Base-by-base conservation (phyloP, 2,113 vertebrate genomes). In the Catharus minimus region DNA sequence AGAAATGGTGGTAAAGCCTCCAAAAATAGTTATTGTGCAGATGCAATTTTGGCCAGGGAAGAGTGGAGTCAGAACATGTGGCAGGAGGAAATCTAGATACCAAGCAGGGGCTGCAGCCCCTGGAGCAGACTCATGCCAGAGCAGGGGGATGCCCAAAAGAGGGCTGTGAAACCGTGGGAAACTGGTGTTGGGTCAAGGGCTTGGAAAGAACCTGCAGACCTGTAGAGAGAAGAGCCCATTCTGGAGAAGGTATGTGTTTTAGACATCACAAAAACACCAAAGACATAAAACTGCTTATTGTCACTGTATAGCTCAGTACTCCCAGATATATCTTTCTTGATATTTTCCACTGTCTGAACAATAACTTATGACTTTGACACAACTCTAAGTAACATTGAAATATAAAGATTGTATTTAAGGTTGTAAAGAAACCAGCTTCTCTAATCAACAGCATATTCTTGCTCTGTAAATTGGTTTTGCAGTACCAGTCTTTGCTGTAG, bases 91-190 rank as follows among this genome's bases (percentile, higher is more conserved):
- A 12, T 13, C 27, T n/a, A 24, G 23, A 20, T 7, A 14, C 27
- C 15, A n/a, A 28, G 15, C 19, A 27, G 11, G 8, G 7, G 22
- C 33, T 19, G 30, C 49, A 73, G 44, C 27, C 38, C 18, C 4
- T 5, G 26, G 10, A 50, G 50, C 22, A 57, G 27, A 50, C 22
- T 32, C 0, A 0, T 0, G 0, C 7, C 11, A 27, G 21, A 19
- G 57, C 0, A 19, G 21, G 15, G 8, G 17, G 21, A 24, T 44
- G 19, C 13, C 22, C 5, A 27, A 16, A 36, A 13, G 10, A 57
- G 18, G 22, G 5, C 44, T 73, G 22, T n/a, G 58, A 50, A 44
- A 2, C 7, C 32, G 8, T 24, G 28, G 50, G 27, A 44, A 58
- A 39, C 3, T 15, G 0, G 0, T 58, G 2, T 15, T 65, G 27